phyloP scores from a whole-genome alignment of 2,888 invertebrate genomes.

The Acanthosepion pharaonis region DNA sequence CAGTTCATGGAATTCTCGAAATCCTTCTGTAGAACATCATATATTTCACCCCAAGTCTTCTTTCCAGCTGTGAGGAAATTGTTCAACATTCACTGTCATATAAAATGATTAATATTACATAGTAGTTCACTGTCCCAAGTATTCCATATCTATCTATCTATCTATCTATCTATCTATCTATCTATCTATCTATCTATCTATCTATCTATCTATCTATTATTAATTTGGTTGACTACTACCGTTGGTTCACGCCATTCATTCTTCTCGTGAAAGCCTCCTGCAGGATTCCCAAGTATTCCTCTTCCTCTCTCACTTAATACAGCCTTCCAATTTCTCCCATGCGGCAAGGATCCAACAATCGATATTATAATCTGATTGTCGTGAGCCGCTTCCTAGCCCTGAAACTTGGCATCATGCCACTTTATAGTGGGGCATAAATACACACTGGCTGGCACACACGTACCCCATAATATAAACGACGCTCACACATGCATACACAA shows the following conservation, averaged over 20 bases:
- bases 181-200: background rate
- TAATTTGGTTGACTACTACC: no score
- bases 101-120: no score
- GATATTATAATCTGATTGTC: conserved; percentile 2
- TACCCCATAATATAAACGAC: background rate
- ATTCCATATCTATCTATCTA: background rate
- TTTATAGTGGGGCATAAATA: background rate
- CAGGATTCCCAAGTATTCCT: background rate
- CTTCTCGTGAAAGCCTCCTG: background rate
- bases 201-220: background rate
- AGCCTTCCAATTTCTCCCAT: background rate
- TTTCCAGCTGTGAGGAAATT: no score
- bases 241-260: no score
- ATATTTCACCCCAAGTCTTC: no score
- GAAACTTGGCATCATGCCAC: background rate
- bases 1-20: no score
- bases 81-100: no score
- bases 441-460: background rate
- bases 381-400: background rate
- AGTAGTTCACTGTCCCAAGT: no score
- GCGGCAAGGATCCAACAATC: background rate
- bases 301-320: background rate
- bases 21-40: no score
- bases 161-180: background rate
- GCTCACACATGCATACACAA: background rate